Evolutionary conservation across 2,113 vertebrate species (phyloP).

Genomic region (Bubo scandiacus): DNA sequence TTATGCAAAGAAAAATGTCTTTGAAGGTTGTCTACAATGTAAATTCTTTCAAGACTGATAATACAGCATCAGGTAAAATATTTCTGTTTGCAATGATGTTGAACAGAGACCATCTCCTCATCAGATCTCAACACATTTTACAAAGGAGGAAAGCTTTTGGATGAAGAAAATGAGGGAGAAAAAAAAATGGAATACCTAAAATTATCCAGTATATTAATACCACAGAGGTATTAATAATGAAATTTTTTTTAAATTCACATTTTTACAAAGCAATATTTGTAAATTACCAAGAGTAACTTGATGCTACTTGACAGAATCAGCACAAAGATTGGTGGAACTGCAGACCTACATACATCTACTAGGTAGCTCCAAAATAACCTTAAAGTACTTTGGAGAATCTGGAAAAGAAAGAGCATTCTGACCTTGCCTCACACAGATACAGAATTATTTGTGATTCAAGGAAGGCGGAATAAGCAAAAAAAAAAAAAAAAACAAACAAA

Average conservation of each 20-base stretch:
- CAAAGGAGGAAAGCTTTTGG: not conserved
- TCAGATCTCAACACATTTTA: not conserved
- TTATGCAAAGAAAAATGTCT: not conserved
- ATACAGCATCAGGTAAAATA: not conserved
- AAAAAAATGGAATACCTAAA: not conserved
- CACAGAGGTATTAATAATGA: not conserved
- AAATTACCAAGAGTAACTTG: not conserved
- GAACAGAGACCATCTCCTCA: not conserved
- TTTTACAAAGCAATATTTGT: not conserved
- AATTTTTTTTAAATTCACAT: not conserved
- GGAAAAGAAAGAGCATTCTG: not conserved
- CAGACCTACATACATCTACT: not conserved
- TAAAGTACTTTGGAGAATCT: not conserved
- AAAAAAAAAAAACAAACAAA: not conserved
- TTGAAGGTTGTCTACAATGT: not conserved
- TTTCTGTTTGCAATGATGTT: not conserved
- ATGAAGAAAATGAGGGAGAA: not conserved
- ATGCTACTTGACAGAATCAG: not conserved
- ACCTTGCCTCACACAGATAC: not conserved
- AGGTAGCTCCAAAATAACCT: not conserved
- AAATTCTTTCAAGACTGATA: not conserved
- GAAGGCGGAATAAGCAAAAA: not conserved
- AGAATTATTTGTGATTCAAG: not conserved
- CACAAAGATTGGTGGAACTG: not conserved
- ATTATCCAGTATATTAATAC: not conserved